Conservation (phyloP, 2,888 invertebrate genomes). For the Drosophila hamatofila region DNA sequence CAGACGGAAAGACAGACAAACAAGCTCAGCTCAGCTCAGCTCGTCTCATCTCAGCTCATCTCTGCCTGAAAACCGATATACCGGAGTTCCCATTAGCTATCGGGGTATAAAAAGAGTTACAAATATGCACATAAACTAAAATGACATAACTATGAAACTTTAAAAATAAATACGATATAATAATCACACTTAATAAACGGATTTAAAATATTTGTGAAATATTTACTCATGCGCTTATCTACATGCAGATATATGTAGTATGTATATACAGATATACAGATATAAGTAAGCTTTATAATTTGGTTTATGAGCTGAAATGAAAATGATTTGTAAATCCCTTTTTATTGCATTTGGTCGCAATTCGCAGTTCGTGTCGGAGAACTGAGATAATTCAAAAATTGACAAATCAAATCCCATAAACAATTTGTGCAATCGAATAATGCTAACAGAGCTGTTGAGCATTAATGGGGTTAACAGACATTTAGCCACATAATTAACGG, state of each 20-base stretch:
- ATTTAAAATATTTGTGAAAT: not conserved
- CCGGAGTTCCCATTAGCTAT: no score
- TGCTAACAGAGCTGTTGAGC: slow-evolving; percentile 2
- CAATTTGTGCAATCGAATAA: slow-evolving; percentile 5
- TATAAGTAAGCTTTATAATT: not conserved
- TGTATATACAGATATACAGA: not conserved
- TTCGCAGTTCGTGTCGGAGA: not conserved
- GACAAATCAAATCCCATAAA: slow-evolving; percentile 2
- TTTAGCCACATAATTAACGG: slow-evolving; percentile 38
- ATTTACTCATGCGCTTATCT: not conserved
- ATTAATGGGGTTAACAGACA: slow-evolving; percentile 9
- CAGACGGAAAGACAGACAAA: no score
- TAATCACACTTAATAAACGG: not conserved
- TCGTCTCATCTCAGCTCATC: no score
- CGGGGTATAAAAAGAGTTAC: not conserved
- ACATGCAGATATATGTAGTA: no score
- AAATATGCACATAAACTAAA: no score
- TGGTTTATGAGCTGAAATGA: not conserved
- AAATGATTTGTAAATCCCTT: not conserved
- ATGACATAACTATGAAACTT: no score
- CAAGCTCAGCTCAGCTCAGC: no score
- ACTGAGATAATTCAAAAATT: not conserved
- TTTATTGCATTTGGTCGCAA: not conserved
- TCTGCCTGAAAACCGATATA: no score
- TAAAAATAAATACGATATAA: not conserved